Conservation (phyloP, 2,113 vertebrate species). For the Laticauda colubrina region DNA sequence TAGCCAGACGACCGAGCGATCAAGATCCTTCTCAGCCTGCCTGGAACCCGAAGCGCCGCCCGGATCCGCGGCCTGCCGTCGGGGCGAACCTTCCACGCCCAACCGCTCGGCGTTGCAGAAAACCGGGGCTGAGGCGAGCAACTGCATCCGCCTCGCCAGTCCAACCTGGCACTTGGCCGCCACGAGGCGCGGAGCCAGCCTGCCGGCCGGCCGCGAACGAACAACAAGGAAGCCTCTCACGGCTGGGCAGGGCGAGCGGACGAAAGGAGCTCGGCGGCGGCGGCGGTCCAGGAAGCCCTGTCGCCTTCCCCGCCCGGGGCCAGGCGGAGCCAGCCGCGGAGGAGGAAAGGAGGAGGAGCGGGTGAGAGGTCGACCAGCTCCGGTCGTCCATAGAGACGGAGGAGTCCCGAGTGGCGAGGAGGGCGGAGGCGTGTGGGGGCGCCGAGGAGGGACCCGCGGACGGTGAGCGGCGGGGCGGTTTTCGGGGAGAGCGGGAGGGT, state of each 20-base stretch:
- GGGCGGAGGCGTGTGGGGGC: slow-evolving; percentile 22
- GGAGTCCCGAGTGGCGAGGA: slow-evolving; percentile 42
- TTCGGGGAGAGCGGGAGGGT: slow-evolving; percentile 1
- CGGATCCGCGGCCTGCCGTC: neutral
- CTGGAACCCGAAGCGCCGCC: neutral
- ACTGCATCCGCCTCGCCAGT: neutral
- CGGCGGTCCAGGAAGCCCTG: slow-evolving; percentile 1
- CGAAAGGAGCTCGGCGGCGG: neutral
- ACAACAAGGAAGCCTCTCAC: neutral
- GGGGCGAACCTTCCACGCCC: neutral
- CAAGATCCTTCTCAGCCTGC: neutral
- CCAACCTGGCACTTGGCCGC: neutral
- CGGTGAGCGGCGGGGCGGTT: neutral
- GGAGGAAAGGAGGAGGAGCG: neutral
- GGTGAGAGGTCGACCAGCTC: slow-evolving; percentile 45
- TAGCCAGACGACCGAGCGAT: neutral
- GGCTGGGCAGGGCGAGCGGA: neutral
- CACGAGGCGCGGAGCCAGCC: neutral
- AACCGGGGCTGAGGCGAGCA: neutral
- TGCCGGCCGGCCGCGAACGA: neutral
- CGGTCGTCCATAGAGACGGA: slow-evolving; percentile 61
- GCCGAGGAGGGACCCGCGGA: neutral
- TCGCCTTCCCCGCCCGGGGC: slow-evolving; percentile 47
- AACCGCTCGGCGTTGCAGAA: neutral
- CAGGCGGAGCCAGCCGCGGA: slow-evolving; percentile 44